Evolutionary conservation across 2,113 vertebrate genomes (phyloP), one percentile per base, ranked within the genome.

Genomic region (Acinonyx jubatus): DNA sequence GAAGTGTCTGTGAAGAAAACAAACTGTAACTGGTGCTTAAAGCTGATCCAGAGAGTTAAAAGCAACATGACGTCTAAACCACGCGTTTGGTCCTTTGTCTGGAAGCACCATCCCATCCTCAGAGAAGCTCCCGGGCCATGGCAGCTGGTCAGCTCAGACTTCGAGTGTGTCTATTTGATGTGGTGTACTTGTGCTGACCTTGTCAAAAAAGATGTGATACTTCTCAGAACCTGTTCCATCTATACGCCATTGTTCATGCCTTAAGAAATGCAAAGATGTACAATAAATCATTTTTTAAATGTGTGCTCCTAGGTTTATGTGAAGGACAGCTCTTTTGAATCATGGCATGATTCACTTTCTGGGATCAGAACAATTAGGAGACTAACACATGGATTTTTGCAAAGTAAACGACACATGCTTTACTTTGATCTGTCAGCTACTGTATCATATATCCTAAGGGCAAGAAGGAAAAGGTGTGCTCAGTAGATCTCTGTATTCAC

Each of bases 251-350:
- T 98, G 98, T 98, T 99, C 99, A 99, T 99, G 99, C 99, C 99
- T 99, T 99, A 99, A 99, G 98, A 99, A 98, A 98, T 98, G 98
- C 88, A 98, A 98, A 99, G 97, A 98, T 99, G 98, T 98, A 99
- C 98, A 98, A 98, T 98, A 98, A 98, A 96, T 97, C 97, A 96
- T 98, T 99, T 99, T 97, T 98, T 98, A 97, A 98, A 98, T 98
- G 98, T 95, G 93, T 98, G 90, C 98, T 95, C 98, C 97, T 98
- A 99, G 98, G 98, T 98, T 96, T 98, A 93, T 97, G 98, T 98
- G 96, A 97, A 98, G 93, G 97, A 93, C 97, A 97, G 97, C 97
- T 98, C 63, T 84, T 99, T 99, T 98, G 98, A 99, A 98, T 98
- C 97, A 89, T 92, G 97, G 95, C 98, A 99, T 99, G 99, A 98